Percentiles rank a stretch among this genome's conserved stretches.
Conservation (phyloP, 1,140 invertebrate genomes). For the Drosophila eugracilis region DNA sequence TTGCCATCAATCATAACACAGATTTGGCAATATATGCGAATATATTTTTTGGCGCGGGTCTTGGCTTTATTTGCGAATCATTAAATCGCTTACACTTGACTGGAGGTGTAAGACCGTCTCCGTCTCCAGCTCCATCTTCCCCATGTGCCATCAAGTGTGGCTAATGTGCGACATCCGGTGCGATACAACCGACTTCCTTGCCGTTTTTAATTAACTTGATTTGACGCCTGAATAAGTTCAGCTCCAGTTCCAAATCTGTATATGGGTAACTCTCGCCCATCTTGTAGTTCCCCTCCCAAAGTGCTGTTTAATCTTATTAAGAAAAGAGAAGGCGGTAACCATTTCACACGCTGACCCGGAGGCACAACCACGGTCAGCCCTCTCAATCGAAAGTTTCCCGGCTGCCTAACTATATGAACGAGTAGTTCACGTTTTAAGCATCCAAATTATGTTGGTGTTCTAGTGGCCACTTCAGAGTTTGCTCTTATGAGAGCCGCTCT, state of each 20-base stretch:
- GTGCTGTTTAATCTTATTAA: constrained; percentile 63
- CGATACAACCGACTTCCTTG: constrained; percentile 24
- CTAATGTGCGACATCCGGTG: constrained; percentile 84
- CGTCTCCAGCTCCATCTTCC: constrained; percentile 42
- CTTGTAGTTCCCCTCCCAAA: constrained; percentile 33
- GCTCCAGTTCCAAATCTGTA: no score
- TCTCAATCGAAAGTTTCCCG: constrained; percentile 23
- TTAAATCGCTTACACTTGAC: constrained; percentile 75
- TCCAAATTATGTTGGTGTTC: constrained; percentile 42
- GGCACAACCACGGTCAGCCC: constrained; percentile 32
- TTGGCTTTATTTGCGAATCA: constrained; percentile 70
- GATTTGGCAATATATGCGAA: constrained; percentile 10
- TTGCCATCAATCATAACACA: constrained; percentile 74
- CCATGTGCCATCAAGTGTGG: constrained; percentile 73
- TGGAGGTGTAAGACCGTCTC: constrained; percentile 64
- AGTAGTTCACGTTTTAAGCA: constrained; percentile 8
- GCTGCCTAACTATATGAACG: neutral
- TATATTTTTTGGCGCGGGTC: constrained; percentile 74
- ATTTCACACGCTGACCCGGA: constrained; percentile 56
- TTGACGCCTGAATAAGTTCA: constrained; percentile 80
- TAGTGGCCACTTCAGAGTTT: constrained; percentile 51
- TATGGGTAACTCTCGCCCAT: constrained; percentile 13
- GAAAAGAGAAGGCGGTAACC: constrained; percentile 33
- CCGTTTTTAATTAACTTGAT: constrained; percentile 82
- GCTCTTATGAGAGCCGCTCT: constrained; percentile 4